Percentiles rank a stretch among this genome's conserved stretches.
Evolutionary conservation across 2,113 vertebrate species (phyloP).

Genomic region (Dolichallabes microphthalmus): DNA sequence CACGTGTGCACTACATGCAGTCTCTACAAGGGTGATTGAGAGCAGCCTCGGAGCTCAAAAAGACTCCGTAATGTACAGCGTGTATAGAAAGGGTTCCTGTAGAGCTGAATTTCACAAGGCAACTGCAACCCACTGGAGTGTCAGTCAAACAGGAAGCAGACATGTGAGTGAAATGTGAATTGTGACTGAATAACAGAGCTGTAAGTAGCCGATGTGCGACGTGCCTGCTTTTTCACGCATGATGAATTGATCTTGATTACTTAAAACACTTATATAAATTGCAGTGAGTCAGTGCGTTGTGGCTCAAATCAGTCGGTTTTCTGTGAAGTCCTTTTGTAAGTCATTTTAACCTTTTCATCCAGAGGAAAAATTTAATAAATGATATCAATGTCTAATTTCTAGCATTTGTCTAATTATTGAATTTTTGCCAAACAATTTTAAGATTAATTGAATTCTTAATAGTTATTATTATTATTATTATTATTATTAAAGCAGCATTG

Average conservation of each 20-base stretch:
- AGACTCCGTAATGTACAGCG: constrained; percentile 9
- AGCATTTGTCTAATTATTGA: neutral
- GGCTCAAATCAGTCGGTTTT: neutral
- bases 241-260: neutral
- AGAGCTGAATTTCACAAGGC: constrained; percentile 4
- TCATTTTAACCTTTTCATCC: neutral
- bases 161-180: neutral
- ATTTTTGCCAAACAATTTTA: neutral
- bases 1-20: constrained; percentile 1
- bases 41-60: neutral
- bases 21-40: neutral
- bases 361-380: neutral
- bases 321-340: neutral
- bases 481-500: neutral
- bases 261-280: neutral
- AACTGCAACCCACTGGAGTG: neutral
- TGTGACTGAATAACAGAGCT: neutral
- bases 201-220: neutral
- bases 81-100: neutral
- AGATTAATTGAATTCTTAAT: neutral
- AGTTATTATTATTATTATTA: neutral
- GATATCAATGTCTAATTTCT: neutral
- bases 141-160: constrained; percentile 11
- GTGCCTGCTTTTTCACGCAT: neutral
- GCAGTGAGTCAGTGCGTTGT: neutral